Evolutionary conservation across 2,113 vertebrate species (phyloP).

Genomic region (Anas platyrhynchos): DNA sequence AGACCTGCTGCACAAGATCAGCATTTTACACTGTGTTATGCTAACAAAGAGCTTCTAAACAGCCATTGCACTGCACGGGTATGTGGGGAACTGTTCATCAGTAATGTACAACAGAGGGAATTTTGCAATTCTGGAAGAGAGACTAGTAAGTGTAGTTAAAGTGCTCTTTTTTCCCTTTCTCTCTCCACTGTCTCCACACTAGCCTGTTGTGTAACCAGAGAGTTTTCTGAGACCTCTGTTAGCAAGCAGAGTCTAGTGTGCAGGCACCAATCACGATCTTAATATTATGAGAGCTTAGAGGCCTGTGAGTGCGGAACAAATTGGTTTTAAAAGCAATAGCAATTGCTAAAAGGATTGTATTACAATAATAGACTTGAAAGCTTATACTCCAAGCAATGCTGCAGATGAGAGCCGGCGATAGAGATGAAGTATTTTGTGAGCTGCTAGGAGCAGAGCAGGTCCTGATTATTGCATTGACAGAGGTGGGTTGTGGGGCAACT

Average conservation of each 20-base stretch:
- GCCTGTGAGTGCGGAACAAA: not conserved
- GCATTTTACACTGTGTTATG: not conserved
- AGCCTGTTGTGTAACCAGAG: not conserved
- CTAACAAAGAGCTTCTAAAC: not conserved
- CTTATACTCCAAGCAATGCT: not conserved
- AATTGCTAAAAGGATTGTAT: not conserved
- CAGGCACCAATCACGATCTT: not conserved
- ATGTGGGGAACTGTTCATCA: not conserved
- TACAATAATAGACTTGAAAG: not conserved
- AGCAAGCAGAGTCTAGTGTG: not conserved
- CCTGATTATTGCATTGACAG: not conserved
- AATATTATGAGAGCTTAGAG: conserved; percentile 23
- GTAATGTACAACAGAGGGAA: not conserved
- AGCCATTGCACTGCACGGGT: not conserved
- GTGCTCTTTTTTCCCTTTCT: not conserved
- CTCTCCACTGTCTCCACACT: not conserved
- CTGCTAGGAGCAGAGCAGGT: not conserved
- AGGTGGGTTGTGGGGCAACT: not conserved
- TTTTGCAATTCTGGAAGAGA: not conserved
- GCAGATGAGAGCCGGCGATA: not conserved
- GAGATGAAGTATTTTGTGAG: not conserved
- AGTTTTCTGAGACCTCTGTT: not conserved
- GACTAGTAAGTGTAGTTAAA: not conserved
- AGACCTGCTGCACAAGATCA: not conserved
- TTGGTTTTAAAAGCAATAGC: conserved; percentile 26